These are phyloP conservation scores for Zaprionus africanus DNA, from an alignment of 1,140 invertebrate genomes.

Conservation along the genomic window DNA sequence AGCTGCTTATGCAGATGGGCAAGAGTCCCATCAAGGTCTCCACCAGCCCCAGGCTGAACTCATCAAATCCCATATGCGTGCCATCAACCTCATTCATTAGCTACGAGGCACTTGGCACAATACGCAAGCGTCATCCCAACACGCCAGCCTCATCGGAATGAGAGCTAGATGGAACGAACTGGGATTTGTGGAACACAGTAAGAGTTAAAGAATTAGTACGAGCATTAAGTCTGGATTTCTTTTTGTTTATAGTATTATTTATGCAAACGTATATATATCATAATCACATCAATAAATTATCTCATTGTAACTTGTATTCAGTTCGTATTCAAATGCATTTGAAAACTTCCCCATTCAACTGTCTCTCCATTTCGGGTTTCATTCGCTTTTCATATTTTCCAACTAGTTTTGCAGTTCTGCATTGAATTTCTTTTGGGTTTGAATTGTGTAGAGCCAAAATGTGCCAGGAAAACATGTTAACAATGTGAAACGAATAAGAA, in stretches of 20 bases:
- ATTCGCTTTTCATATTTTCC: neutral
- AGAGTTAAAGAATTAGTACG: neutral
- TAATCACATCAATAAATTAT: conserved; percentile 1
- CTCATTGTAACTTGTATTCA: neutral
- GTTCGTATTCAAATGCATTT: conserved; percentile 5
- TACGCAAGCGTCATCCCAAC: conserved; percentile 36
- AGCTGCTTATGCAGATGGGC: conserved; percentile 83
- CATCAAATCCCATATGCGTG: neutral
- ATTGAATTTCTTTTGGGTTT: neutral
- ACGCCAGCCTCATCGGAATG: conserved; percentile 39
- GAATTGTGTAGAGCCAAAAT: neutral
- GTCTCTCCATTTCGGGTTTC: neutral
- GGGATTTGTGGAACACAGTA: neutral
- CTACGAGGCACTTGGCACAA: conserved; percentile 20
- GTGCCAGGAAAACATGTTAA: neutral
- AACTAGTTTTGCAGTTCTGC: neutral
- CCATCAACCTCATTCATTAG: conserved; percentile 26
- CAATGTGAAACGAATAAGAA: neutral
- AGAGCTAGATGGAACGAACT: neutral
- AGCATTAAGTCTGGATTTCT: neutral
- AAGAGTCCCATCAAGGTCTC: conserved; percentile 48
- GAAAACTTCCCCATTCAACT: neutral
- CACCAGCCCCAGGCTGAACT: conserved; percentile 6
- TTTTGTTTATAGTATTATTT: neutral
- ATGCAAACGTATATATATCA: neutral